Base-by-base conservation (phyloP, 2,113 vertebrate species). In the Terrapene triunguis region DNA sequence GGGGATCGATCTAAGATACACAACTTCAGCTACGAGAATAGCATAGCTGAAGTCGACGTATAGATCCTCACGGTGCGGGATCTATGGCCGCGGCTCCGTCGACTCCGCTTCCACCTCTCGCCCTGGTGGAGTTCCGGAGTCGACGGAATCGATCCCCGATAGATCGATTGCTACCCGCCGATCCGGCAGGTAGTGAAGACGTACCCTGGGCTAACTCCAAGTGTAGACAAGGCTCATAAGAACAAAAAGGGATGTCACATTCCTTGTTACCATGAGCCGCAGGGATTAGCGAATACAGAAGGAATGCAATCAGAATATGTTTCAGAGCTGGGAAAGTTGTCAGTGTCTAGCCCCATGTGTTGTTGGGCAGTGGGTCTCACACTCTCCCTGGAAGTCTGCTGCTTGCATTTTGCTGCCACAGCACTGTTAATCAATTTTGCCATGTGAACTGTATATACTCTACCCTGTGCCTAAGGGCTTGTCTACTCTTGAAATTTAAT, bases 261-360 rank as follows among this genome's bases (percentile, higher is more conserved):
- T 38, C 38, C 29, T 2, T 27, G 29, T 38, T 92, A 83, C 57
- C 84, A 55, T 21, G 54, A 57, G 38, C 11, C 47, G 47, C 44
- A 72, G 84, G 59, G 57, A 54, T 72, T 50, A 3, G 78, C 10
- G 44, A 62, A 32, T 59, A 4, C 19, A 72, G 65, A 53, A 91
- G 84, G 55, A 51, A 5, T 76, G 29, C 4, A 8, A n/a, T 53
- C 65, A 42, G 65, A 74, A 10, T 38, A 87, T 78, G 25, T 78
- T n/a, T 27, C n/a, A 72, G n/a, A 38, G n/a, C 19, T 38, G n/a
- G 17, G 21, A 72, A 22, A 38, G 19, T 19, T 9, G n/a, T 72
- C 2, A 3, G 42, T 50, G 42, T 10, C 9, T 53, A 55, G 27
- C 14, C 13, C 85, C 14, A 6, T 13, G 0, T 0, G 65, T n/a